Evolutionary conservation across 2,888 invertebrate genomes (phyloP).

Genomic region (Trachelus troglodyta): DNA sequence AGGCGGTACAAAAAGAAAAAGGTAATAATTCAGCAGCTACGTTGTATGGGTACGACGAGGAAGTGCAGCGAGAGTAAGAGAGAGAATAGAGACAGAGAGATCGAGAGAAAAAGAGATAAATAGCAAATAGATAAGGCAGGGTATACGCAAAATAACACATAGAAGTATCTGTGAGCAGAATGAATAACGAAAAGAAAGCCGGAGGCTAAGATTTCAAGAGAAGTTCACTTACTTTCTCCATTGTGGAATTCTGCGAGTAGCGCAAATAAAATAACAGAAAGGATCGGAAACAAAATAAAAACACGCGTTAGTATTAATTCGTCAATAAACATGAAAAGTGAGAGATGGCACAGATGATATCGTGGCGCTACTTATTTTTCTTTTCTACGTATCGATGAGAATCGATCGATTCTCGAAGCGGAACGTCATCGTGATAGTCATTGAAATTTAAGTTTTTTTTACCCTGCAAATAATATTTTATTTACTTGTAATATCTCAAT

Average conservation of each 20-base stretch:
- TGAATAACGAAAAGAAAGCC: slow-evolving; percentile 37
- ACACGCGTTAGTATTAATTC: slow-evolving; percentile 61
- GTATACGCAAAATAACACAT: background rate
- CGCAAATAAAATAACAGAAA: slow-evolving; percentile 67
- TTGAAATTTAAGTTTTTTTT: no score
- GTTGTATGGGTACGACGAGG: background rate
- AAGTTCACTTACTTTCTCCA: slow-evolving; percentile 92
- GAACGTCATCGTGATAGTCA: no score
- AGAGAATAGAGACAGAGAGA: background rate
- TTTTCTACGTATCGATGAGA: background rate
- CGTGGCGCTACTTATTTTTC: slow-evolving; percentile 31
- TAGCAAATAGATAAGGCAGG: background rate
- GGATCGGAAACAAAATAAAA: slow-evolving; percentile 66
- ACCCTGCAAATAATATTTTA: no score
- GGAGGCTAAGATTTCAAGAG: slow-evolving; percentile 55
- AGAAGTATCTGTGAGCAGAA: background rate
- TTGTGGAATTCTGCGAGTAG: slow-evolving; percentile 85
- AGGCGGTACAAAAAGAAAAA: no score
- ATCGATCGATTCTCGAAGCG: background rate
- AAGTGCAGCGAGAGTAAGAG: background rate
- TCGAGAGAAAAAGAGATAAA: background rate
- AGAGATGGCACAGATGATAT: slow-evolving; percentile 41
- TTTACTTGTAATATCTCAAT: no score
- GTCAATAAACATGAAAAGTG: slow-evolving; percentile 39
- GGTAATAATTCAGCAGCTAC: no score